Base-by-base conservation (phyloP, 2,888 invertebrate species). In the Artemia sinica region DNA sequence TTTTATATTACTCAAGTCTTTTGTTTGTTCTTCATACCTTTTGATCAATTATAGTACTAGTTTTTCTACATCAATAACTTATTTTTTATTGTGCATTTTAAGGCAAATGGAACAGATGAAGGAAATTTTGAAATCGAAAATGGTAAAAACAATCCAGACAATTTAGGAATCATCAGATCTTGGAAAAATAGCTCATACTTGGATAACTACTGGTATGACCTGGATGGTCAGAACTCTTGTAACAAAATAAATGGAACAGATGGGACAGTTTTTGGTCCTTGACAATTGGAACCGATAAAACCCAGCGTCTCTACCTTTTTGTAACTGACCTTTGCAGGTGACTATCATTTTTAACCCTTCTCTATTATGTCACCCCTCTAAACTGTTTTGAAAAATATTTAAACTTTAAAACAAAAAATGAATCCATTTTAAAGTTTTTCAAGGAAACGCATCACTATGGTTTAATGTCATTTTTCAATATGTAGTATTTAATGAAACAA, bases 191-290 rank as follows among this genome's bases (percentile, higher is more conserved):
- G 41, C 3, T 11, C 48, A 9, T 12, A 13, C 12, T 50, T 70
- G n/a, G 10, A 50, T 9, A 65, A 67, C 41, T 70, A 58, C 10
- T 58, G 58, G 58, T 18, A n/a, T 14, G 58, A 58, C 58, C 58
- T 58, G n/a, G 58, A 58, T 18, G 58, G 58, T 58, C n/a, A n/a
- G 14, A 58, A 58, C 58, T 58, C 58, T 58, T 58, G 58, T 10
- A 58, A 58, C 58, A 58, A 58, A 58, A 58, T 58, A 8, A 58
- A 58, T 50, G 51, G 69, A n/a, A 70, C 68, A 70, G 76, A 73
- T 74, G 78, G 75, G 67, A 76, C 74, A 68, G 74, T 74, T 71
- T 78, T 75, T 72, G 74, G 75, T 58, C 76, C 10, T 74, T 75
- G 49, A 71, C 58, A n/a, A 58, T 58, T 58, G 18, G 14, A 14